phyloP scores from a whole-genome alignment of 2,888 invertebrate genomes.

The Acleris laterana region DNA sequence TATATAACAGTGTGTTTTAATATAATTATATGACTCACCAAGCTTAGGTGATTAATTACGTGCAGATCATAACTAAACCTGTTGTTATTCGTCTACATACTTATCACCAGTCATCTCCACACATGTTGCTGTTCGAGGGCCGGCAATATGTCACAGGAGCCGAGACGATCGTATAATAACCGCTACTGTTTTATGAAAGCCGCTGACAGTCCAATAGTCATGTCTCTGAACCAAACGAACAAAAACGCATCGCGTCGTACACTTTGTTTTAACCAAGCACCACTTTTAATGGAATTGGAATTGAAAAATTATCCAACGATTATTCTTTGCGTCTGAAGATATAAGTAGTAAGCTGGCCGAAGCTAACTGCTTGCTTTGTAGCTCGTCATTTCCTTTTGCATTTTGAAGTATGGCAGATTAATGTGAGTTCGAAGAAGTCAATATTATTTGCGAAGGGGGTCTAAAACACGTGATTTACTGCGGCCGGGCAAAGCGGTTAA shows the following conservation, averaged over 20 bases:
- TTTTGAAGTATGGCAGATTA: constrained; percentile 81
- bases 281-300: constrained; percentile 20
- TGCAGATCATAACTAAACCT: too few species aligned
- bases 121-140: constrained; percentile 44
- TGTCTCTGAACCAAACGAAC: constrained; percentile 48
- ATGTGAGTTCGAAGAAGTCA: constrained; percentile 82
- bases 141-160: constrained; percentile 56
- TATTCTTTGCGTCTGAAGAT: constrained; percentile 21
- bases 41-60: too few species aligned
- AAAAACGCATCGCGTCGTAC: constrained; percentile 41
- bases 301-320: constrained; percentile 27
- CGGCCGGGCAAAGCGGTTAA: constrained; percentile 74
- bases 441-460: constrained; percentile 81
- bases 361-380: constrained; percentile 61
- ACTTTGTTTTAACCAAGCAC: constrained; percentile 18
- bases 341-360: constrained; percentile 51
- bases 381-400: constrained; percentile 71
- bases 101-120: constrained; percentile 15
- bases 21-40: too few species aligned
- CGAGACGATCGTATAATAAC: constrained; percentile 52
- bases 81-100: neutral
- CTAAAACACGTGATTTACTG: constrained; percentile 79
- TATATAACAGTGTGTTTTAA: too few species aligned
- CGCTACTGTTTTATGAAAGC: constrained; percentile 69
- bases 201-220: constrained; percentile 69